phyloP scores from a whole-genome alignment of 2,888 invertebrate species.

The Ametastegia equiseti region DNA sequence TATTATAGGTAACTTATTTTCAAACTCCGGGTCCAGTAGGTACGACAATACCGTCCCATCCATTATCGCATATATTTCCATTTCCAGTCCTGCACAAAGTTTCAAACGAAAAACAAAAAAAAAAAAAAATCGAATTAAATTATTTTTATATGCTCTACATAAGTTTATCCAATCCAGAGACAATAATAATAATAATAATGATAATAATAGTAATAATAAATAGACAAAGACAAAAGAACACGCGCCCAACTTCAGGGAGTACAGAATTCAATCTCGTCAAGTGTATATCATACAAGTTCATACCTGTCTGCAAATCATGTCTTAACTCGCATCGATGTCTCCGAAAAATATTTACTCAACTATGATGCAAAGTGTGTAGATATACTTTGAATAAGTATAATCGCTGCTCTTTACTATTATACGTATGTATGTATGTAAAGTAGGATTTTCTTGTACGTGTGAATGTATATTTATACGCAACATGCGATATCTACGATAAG shows the following conservation, averaged over 20 bases:
- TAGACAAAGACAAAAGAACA: too few species aligned
- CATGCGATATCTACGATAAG: not conserved
- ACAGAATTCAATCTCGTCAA: too few species aligned
- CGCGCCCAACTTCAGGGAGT: too few species aligned
- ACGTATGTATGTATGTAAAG: not conserved
- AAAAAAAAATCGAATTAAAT: not conserved
- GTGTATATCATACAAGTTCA: too few species aligned
- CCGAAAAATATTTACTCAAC: not conserved
- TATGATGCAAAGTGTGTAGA: not conserved
- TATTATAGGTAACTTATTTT: conserved; percentile 92
- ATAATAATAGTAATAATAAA: too few species aligned
- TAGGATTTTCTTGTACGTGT: not conserved
- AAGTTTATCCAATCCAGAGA: too few species aligned
- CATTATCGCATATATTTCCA: conserved; percentile 93
- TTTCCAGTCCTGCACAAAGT: conserved; percentile 83
- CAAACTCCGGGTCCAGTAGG: conserved; percentile 93
- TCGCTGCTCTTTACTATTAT: too few species aligned
- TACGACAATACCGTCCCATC: conserved; percentile 92
- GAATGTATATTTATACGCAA: not conserved
- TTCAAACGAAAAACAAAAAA: conserved; percentile 33
- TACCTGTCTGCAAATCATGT: not conserved
- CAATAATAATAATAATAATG: too few species aligned
- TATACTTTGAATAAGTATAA: too few species aligned
- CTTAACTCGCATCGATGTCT: conserved; percentile 24
- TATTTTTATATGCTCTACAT: not conserved